Conservation (phyloP, 2,113 vertebrate species). For the Phyllopteryx taeniolatus region DNA sequence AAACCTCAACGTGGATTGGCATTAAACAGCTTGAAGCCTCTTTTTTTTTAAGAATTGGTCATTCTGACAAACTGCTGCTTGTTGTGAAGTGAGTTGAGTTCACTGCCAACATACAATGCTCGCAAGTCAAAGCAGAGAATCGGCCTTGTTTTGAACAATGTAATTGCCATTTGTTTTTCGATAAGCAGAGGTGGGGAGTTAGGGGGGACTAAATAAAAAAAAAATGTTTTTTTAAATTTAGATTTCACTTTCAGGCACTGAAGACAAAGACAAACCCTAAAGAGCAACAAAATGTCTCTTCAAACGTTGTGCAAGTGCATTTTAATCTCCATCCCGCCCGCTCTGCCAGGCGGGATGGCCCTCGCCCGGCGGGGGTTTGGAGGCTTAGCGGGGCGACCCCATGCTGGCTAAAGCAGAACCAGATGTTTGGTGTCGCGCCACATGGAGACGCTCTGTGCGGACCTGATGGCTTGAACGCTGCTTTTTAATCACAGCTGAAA, state of each 20-base stretch:
- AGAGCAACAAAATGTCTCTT: not conserved
- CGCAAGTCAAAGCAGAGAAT: too few relatives aligned
- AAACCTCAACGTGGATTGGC: too few relatives aligned
- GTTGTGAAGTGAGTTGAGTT: too few relatives aligned
- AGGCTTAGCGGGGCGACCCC: constrained; percentile 54
- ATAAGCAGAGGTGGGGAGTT: too few relatives aligned
- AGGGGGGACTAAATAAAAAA: too few relatives aligned
- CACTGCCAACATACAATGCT: too few relatives aligned
- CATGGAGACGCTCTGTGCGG: constrained; percentile 38
- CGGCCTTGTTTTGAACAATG: too few relatives aligned
- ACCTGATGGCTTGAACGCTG: not conserved
- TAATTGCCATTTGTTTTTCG: too few relatives aligned
- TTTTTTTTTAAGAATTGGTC: too few relatives aligned
- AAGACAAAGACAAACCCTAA: not conserved
- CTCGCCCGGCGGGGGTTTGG: constrained; percentile 48
- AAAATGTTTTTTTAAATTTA: too few relatives aligned
- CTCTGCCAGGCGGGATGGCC: constrained; percentile 39
- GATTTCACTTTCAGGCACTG: not conserved
- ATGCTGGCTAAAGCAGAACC: constrained; percentile 67
- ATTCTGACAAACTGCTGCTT: too few relatives aligned
- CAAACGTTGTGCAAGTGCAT: not conserved
- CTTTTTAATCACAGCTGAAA: not conserved
- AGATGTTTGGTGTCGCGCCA: constrained; percentile 69
- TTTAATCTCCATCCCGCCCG: constrained; percentile 23
- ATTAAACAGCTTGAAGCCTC: too few relatives aligned